Evolutionary conservation across 2,888 invertebrate genomes (phyloP).

Genomic region (Trichopoda pennipes): DNA sequence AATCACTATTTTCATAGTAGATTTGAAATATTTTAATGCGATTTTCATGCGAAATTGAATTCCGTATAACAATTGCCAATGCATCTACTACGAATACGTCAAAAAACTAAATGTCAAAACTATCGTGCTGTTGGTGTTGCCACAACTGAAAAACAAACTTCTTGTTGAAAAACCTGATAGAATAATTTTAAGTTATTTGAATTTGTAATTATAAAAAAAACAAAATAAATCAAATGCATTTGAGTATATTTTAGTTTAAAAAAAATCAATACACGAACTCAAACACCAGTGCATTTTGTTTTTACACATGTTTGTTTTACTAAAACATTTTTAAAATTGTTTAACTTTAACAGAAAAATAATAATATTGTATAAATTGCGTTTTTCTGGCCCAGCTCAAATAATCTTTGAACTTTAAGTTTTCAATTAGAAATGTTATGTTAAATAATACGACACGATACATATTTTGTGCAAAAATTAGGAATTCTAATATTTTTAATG

Average conservation of each 20-base stretch:
- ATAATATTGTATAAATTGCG: background rate
- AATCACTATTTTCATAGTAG: too few relatives aligned
- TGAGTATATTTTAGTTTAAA: slow-evolving; percentile 2
- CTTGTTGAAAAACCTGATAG: too few relatives aligned
- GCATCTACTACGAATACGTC: too few relatives aligned
- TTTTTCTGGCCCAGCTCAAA: background rate
- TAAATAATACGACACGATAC: background rate
- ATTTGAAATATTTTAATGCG: too few relatives aligned
- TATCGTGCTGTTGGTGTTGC: too few relatives aligned
- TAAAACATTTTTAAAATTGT: slow-evolving; percentile 7
- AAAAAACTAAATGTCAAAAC: too few relatives aligned
- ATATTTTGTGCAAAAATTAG: background rate
- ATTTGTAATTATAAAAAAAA: background rate
- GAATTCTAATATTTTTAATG: background rate
- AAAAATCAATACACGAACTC: background rate
- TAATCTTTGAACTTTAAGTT: slow-evolving; percentile 12
- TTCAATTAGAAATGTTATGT: background rate
- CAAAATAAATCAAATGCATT: background rate
- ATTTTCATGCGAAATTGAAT: too few relatives aligned
- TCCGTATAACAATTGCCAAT: too few relatives aligned
- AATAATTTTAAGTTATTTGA: too few relatives aligned
- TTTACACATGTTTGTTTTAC: slow-evolving; percentile 7
- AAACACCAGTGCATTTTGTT: background rate
- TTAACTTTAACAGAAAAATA: background rate
- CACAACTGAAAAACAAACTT: too few relatives aligned